A percentile compares a stretch with the other conserved stretches of the same genome.
Conservation (phyloP, 2,113 vertebrate species). For the Cardinalis cardinalis region DNA sequence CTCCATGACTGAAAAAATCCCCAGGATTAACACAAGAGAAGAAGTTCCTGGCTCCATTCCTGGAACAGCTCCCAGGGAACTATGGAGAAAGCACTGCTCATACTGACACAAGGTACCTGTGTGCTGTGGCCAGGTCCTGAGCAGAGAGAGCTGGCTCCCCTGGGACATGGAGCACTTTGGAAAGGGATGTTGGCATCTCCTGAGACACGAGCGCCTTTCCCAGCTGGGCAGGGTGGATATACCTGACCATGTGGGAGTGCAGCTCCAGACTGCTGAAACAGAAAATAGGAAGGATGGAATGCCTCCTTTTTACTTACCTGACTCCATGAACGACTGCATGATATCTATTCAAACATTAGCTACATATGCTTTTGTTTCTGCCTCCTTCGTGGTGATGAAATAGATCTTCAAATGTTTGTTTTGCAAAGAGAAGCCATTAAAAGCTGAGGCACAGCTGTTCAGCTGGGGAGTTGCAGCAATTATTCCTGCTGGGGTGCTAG, state of each 20-base stretch:
- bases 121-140: not conserved
- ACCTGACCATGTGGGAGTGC: not conserved
- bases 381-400: not conserved
- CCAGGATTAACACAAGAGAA: not conserved
- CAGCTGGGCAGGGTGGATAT: not conserved
- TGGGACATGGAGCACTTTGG: not conserved
- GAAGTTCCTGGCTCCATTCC: not conserved
- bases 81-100: not conserved
- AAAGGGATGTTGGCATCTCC: not conserved
- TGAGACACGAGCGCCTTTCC: not conserved
- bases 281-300: not conserved
- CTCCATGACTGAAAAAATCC: not conserved
- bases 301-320: not conserved
- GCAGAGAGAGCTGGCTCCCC: not conserved
- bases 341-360: not conserved
- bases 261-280: not conserved
- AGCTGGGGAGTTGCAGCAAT: not conserved
- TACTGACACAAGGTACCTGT: not conserved
- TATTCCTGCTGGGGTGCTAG: not conserved
- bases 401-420: not conserved
- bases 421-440: not conserved
- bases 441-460: not conserved
- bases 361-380: not conserved
- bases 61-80: not conserved
- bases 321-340: not conserved